Conservation (phyloP, 2,113 vertebrate species). For the Reinhardtius hippoglossoides region DNA sequence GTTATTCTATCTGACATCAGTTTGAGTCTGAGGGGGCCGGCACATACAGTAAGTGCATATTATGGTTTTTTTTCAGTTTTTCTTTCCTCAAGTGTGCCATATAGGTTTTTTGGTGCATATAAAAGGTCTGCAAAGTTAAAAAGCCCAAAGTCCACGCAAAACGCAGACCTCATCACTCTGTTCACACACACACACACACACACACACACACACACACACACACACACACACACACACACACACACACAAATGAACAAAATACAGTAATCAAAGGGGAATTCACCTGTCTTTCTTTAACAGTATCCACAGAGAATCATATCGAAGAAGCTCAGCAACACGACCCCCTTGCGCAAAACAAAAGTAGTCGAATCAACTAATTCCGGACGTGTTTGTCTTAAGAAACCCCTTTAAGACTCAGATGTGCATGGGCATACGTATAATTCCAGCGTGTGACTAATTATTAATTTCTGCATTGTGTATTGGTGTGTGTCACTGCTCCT, state of each 20-base stretch:
- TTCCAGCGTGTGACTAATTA: constrained; percentile 63
- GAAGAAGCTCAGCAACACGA: constrained; percentile 2
- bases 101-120: too few species aligned
- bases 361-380: constrained; percentile 12
- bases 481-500: constrained; percentile 61
- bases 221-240: too few species aligned
- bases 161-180: too few species aligned
- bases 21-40: too few species aligned
- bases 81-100: too few species aligned
- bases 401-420: constrained; percentile 5
- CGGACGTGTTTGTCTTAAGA: constrained; percentile 33
- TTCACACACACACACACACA: too few species aligned
- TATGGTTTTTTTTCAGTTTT: too few species aligned
- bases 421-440: constrained; percentile 38
- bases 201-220: too few species aligned
- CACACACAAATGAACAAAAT: not conserved
- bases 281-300: not conserved
- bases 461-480: constrained; percentile 62
- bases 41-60: too few species aligned
- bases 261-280: constrained; percentile 10
- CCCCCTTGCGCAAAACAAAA: constrained; percentile 17
- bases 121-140: too few species aligned
- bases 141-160: too few species aligned
- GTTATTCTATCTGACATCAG: too few species aligned
- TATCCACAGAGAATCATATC: not conserved